phyloP scores from a whole-genome alignment of 2,888 invertebrate species.

The Drymonia ruficornis region DNA sequence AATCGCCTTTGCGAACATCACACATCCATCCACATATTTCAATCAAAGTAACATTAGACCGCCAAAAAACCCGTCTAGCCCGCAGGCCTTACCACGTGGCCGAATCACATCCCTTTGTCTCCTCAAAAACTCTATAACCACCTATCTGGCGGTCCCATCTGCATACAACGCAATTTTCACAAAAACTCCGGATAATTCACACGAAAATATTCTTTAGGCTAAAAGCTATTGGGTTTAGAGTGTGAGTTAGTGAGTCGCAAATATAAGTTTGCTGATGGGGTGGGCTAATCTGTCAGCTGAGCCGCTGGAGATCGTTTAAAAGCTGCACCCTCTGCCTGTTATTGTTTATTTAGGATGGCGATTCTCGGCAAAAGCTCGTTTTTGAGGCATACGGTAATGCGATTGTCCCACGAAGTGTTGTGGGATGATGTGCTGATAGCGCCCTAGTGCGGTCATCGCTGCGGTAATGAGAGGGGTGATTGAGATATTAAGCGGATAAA shows the following conservation, averaged over 20 bases:
- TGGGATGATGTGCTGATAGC: constrained; percentile 58
- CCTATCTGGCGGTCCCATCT: constrained; percentile 71
- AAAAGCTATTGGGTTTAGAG: not conserved
- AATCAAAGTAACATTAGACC: constrained; percentile 24
- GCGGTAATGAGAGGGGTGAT: constrained; percentile 42
- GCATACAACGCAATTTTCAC: constrained; percentile 39
- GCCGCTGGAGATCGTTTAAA: constrained; percentile 80
- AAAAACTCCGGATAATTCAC: constrained; percentile 9
- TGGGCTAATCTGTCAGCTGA: constrained; percentile 82
- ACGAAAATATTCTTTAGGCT: constrained; percentile 38
- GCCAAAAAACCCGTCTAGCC: constrained; percentile 39
- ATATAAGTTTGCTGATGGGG: constrained; percentile 62
- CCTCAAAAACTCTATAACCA: constrained; percentile 78
- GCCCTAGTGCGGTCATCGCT: constrained; percentile 46
- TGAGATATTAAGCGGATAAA: constrained; percentile 52
- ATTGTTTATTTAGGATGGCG: constrained; percentile 84
- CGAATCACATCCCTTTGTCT: constrained; percentile 68
- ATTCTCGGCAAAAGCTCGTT: constrained; percentile 76
- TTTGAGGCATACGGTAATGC: constrained; percentile 80
- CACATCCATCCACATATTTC: constrained; percentile 9
- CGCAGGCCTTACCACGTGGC: constrained; percentile 67
- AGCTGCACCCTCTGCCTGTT: constrained; percentile 75
- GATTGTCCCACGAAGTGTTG: constrained; percentile 73
- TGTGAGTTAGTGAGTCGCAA: constrained; percentile 13
- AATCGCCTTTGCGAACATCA: not conserved